phyloP scores from a whole-genome alignment of 2,888 invertebrate species.

The Cheilosia impressa region DNA sequence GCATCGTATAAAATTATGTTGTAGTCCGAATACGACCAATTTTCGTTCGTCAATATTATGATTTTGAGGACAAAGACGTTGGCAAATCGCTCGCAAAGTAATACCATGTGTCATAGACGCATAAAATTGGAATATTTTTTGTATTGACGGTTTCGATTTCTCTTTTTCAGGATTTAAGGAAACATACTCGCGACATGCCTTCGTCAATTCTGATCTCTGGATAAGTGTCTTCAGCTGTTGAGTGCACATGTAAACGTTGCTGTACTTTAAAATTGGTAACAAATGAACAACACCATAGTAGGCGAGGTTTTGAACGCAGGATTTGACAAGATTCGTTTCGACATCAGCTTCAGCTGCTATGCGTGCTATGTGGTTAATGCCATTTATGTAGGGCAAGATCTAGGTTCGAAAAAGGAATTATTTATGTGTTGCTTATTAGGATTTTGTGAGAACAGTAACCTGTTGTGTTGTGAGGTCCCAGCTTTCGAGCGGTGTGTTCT shows the following conservation, averaged over 20 bases:
- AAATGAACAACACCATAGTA: conserved; percentile 90
- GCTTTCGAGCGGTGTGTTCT: conserved; percentile 88
- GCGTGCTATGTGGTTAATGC: conserved; percentile 95
- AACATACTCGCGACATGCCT: conserved; percentile 87
- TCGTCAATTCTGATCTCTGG: conserved; percentile 87
- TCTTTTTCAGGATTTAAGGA: conserved; percentile 81
- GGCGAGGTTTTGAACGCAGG: conserved; percentile 95
- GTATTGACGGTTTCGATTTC: conserved; percentile 80
- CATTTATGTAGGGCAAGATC: conserved; percentile 92
- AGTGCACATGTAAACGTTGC: conserved; percentile 93
- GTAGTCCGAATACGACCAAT: conserved; percentile 86
- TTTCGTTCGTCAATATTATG: conserved; percentile 84
- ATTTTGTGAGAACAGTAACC: conserved; percentile 83
- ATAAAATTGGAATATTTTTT: conserved; percentile 85
- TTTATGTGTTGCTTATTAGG: neutral
- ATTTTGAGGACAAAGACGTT: conserved; percentile 87
- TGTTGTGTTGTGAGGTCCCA: conserved; percentile 98
- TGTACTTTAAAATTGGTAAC: conserved; percentile 92
- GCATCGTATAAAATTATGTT: conserved; percentile 86
- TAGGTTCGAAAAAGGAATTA: conserved; percentile 43
- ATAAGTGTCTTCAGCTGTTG: conserved; percentile 89
- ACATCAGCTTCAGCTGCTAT: conserved; percentile 96
- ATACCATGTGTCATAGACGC: conserved; percentile 89
- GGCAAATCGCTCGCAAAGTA: conserved; percentile 88
- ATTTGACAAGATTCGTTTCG: conserved; percentile 96